Evolutionary conservation across 2,888 invertebrate genomes (phyloP).

Genomic region (Drosophila mimica): DNA sequence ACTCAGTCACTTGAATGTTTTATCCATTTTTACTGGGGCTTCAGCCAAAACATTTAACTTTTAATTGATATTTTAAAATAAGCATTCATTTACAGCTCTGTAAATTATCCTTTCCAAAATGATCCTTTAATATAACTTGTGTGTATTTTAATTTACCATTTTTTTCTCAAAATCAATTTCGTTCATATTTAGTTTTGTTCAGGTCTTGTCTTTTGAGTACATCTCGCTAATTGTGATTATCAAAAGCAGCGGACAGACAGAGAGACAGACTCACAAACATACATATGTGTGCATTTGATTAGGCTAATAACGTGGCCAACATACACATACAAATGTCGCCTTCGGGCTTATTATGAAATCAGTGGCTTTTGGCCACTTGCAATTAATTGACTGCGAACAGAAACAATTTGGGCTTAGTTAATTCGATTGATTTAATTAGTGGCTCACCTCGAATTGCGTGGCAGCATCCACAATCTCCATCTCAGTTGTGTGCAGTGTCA

Average conservation of each 20-base stretch:
- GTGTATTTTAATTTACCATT: not conserved
- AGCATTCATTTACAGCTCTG: not conserved
- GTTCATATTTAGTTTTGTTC: not conserved
- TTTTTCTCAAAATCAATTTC: not conserved
- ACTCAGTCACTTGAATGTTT: constrained; percentile 32
- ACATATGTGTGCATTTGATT: not conserved
- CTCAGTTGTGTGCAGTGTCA: not conserved
- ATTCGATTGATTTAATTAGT: constrained; percentile 60
- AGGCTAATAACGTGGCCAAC: constrained; percentile 9
- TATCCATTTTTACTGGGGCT: constrained; percentile 31
- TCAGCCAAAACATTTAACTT: constrained; percentile 7
- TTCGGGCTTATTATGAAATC: constrained; percentile 16
- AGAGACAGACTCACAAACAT: not conserved
- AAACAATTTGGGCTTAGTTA: constrained; percentile 5
- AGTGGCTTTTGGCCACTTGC: constrained; percentile 16
- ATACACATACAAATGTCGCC: constrained; percentile 1
- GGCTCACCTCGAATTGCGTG: constrained; percentile 26
- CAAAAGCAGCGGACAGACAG: not conserved
- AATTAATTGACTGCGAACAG: constrained; percentile 3
- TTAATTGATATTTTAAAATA: not conserved
- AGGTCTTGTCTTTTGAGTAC: not conserved
- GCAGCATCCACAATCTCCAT: not conserved
- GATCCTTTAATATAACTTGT: not conserved
- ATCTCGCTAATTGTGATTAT: not conserved
- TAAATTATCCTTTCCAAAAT: not conserved